phyloP scores from a whole-genome alignment of 2,888 invertebrate species.

The Brachycybe producta region DNA sequence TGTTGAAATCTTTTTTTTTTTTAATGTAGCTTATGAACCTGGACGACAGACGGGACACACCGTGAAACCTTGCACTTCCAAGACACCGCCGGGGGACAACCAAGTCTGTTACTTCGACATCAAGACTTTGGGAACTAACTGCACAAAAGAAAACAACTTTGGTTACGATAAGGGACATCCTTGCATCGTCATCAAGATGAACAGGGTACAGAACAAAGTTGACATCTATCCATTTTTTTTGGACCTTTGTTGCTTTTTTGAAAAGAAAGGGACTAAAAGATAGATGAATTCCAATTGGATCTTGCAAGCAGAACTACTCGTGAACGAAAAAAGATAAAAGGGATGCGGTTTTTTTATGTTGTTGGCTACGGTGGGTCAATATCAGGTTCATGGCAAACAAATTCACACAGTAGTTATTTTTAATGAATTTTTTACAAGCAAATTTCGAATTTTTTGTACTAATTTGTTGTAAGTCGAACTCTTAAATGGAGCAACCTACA shows the following conservation, averaged over 20 bases:
- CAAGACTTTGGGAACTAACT: conserved; percentile 48
- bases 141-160: conserved; percentile 62
- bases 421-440: too few relatives aligned
- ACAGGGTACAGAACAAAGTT: conserved; percentile 72
- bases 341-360: too few relatives aligned
- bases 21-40: conserved; percentile 31
- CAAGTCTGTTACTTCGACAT: conserved; percentile 73
- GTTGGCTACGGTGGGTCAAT: too few relatives aligned
- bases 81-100: conserved; percentile 46
- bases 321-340: too few relatives aligned
- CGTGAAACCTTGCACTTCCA: conserved; percentile 45
- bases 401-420: too few relatives aligned
- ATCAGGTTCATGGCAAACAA: too few relatives aligned
- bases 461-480: too few relatives aligned
- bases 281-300: background rate
- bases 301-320: background rate
- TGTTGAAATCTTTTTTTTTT: background rate
- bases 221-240: background rate
- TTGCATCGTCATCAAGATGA: conserved; percentile 91
- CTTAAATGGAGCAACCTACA: too few relatives aligned
- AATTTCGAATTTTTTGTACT: too few relatives aligned
- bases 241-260: background rate
- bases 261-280: background rate
- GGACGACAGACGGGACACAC: conserved; percentile 28
- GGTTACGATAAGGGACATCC: conserved; percentile 75